Percentiles rank a stretch among this genome's conserved stretches.
Evolutionary conservation across 2,113 vertebrate species (phyloP).

Genomic region (Myxocyprinus asiaticus): DNA sequence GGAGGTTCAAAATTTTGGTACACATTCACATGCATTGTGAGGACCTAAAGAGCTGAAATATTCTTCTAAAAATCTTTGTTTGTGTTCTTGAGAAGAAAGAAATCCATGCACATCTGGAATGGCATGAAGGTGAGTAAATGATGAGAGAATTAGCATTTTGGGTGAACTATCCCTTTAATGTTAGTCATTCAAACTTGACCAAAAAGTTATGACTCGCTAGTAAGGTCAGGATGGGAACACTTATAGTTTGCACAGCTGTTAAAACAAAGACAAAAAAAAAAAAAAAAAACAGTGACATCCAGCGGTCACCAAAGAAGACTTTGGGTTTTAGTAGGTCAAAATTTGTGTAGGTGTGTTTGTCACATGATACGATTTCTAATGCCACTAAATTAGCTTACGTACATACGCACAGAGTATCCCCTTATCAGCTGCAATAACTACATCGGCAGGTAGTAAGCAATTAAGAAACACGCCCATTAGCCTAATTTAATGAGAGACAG

Average conservation of each 20-base stretch:
- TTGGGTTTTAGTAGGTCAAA: not conserved
- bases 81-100: too few relatives aligned
- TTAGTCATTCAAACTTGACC: constrained; percentile 47
- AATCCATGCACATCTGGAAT: too few relatives aligned
- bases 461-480: constrained; percentile 54
- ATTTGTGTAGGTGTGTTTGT: constrained; percentile 16
- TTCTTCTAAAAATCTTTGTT: too few relatives aligned
- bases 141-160: too few relatives aligned
- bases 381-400: constrained; percentile 17
- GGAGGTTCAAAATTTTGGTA: too few relatives aligned
- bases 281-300: not conserved
- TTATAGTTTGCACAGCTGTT: not conserved
- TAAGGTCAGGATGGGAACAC: not conserved
- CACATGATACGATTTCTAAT: constrained; percentile 12
- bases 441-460: constrained; percentile 40
- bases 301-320: not conserved
- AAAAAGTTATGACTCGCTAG: constrained; percentile 19
- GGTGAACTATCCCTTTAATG: too few relatives aligned
- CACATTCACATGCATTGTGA: too few relatives aligned
- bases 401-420: constrained; percentile 25
- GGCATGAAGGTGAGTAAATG: too few relatives aligned
- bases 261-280: not conserved
- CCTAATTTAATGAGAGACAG: constrained; percentile 50
- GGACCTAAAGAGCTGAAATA: too few relatives aligned
- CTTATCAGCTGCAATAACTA: constrained; percentile 6